Conservation (phyloP, 2,113 vertebrate species). For the Dinomys branickii region DNA sequence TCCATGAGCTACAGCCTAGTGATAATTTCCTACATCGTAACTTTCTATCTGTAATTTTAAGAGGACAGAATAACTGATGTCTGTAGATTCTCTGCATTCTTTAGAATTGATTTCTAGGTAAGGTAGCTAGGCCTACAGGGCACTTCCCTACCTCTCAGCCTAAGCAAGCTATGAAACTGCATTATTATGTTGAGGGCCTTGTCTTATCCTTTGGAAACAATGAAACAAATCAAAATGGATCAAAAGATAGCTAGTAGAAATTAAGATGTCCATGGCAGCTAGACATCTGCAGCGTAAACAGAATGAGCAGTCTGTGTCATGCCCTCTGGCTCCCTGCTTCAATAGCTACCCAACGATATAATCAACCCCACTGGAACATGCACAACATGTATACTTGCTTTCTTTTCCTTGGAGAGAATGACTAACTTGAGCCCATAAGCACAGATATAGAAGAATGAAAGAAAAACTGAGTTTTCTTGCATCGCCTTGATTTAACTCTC, state of each 20-base stretch:
- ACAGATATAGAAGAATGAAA: not conserved
- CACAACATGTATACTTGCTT: fast-evolving
- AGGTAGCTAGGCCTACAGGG: too few relatives aligned
- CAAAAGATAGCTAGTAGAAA: conserved; percentile 14
- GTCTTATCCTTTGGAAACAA: not conserved
- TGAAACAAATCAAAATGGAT: not conserved
- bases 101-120: not conserved
- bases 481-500: not conserved
- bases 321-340: not conserved
- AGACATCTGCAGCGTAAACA: not conserved
- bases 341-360: not conserved
- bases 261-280: not conserved
- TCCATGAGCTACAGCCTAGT: not conserved
- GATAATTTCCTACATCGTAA: not conserved
- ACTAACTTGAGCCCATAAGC: not conserved
- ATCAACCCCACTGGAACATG: not conserved
- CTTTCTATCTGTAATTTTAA: not conserved
- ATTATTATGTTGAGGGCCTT: not conserved
- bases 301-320: fast-evolving
- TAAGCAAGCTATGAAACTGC: not conserved
- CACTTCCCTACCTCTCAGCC: not conserved
- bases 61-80: not conserved
- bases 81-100: not conserved
- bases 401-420: not conserved
- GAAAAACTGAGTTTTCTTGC: not conserved